A percentile compares a stretch with the other conserved stretches of the same genome.
phyloP scores from a whole-genome alignment of 1,140 invertebrate genomes.

The Drosophila punjabiensis region DNA sequence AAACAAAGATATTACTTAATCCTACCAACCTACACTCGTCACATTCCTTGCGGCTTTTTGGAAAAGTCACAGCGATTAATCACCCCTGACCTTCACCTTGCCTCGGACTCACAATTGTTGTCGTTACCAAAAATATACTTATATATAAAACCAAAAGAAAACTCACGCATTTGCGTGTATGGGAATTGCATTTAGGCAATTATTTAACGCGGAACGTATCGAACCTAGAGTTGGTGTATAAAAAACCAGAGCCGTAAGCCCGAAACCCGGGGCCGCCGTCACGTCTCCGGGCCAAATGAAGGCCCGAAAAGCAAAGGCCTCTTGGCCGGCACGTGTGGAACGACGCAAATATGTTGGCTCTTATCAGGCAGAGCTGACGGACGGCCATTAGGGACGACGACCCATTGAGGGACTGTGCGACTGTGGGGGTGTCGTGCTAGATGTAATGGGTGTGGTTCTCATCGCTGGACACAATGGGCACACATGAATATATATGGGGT shows the following conservation, averaged over 20 bases:
- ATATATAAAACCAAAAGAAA: slow-evolving; percentile 11
- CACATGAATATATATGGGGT: slow-evolving; percentile 15
- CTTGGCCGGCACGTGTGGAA: slow-evolving; percentile 49
- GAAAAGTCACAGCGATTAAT: slow-evolving; percentile 34
- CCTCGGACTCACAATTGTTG: slow-evolving; percentile 22
- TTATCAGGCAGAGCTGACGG: slow-evolving; percentile 53
- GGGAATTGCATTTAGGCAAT: slow-evolving; percentile 50
- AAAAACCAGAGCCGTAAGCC: slow-evolving; percentile 9
- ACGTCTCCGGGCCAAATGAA: slow-evolving; percentile 39
- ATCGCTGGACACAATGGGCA: slow-evolving; percentile 38
- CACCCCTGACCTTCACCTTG: slow-evolving; percentile 53
- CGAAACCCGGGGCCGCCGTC: slow-evolving; percentile 11
- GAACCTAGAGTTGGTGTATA: slow-evolving; percentile 21
- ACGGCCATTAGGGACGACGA: slow-evolving; percentile 59
- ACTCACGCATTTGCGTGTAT: slow-evolving; percentile 33
- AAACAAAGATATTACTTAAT: slow-evolving; percentile 4
- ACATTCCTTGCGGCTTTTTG: background rate
- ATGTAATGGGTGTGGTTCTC: slow-evolving; percentile 41
- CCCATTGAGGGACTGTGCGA: slow-evolving; percentile 36
- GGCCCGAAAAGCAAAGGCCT: slow-evolving; percentile 35
- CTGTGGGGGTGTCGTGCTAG: slow-evolving; percentile 18
- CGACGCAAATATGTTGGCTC: slow-evolving; percentile 54
- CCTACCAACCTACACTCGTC: background rate
- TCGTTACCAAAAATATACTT: slow-evolving; percentile 22
- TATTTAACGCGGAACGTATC: slow-evolving; percentile 46